Conservation (phyloP, 2,113 vertebrate species). For the Excalfactoria chinensis region DNA sequence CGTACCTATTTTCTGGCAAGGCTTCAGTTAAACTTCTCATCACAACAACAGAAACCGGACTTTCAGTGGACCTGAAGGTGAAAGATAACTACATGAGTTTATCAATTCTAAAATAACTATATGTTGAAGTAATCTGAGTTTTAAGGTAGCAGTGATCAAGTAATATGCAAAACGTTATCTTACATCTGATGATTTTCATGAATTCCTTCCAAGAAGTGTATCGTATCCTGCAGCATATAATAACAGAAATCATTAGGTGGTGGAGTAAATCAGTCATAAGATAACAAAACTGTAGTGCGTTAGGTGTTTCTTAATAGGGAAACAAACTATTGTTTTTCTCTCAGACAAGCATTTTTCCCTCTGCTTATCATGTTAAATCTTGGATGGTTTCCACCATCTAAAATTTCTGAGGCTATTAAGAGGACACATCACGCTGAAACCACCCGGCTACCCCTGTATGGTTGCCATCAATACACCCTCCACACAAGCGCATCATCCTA, state of each 20-base stretch:
- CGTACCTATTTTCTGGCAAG: conserved; percentile 94
- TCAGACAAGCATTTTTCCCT: not conserved
- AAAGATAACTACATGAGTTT: not conserved
- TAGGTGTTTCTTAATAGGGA: not conserved
- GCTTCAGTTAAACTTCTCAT: conserved; percentile 94
- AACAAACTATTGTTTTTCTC: not conserved
- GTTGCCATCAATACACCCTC: not conserved
- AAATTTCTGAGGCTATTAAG: not conserved
- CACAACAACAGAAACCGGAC: conserved; percentile 79
- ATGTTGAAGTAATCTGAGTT: not conserved
- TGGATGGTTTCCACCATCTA: not conserved
- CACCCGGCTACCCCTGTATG: not conserved
- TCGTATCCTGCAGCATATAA: conserved; percentile 84
- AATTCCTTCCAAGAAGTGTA: conserved; percentile 92
- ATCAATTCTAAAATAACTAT: not conserved
- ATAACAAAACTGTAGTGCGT: not conserved
- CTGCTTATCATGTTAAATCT: not conserved
- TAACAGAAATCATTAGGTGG: not conserved
- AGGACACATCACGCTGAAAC: not conserved
- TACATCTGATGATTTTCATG: conserved; percentile 83
- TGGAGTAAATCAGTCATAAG: not conserved
- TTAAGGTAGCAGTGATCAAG: not conserved
- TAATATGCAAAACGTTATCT: conserved; percentile 44
- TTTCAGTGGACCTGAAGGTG: conserved; percentile 72
- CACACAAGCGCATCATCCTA: not conserved